These are phyloP conservation scores for Chaetoderma sp. DNA, from an alignment of 2,888 invertebrate species.

Conservation along the genomic window DNA sequence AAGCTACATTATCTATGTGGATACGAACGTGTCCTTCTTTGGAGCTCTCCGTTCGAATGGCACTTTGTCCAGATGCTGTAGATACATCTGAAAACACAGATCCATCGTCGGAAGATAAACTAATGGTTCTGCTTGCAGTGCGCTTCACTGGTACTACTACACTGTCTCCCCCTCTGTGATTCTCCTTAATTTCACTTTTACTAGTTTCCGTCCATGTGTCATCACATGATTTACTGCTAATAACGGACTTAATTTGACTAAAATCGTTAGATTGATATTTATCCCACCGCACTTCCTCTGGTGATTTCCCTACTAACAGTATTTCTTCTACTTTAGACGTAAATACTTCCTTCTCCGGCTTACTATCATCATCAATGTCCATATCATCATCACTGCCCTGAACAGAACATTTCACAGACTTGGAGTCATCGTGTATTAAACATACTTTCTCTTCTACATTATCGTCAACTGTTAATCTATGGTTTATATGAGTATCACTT, in stretches of 20 bases:
- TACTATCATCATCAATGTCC: conserved; percentile 17
- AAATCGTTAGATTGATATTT: not conserved
- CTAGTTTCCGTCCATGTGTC: not conserved
- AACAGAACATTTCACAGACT: too few relatives aligned
- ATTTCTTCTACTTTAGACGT: conserved; percentile 2
- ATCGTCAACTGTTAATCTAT: not conserved
- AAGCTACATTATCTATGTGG: conserved; percentile 46
- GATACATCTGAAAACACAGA: not conserved
- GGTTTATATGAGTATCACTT: not conserved
- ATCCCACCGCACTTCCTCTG: not conserved
- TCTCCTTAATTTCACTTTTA: not conserved
- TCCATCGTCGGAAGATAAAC: not conserved
- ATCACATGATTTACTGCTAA: not conserved
- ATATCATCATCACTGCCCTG: conserved; percentile 7
- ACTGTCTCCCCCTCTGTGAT: too few relatives aligned
- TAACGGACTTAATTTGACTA: not conserved
- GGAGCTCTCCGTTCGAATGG: not conserved
- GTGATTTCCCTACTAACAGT: too few relatives aligned
- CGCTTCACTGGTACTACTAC: too few relatives aligned
- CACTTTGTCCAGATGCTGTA: not conserved
- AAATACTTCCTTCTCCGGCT: conserved; percentile 30
- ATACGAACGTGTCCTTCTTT: conserved; percentile 35
- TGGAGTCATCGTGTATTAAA: too few relatives aligned
- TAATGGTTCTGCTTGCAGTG: too few relatives aligned
- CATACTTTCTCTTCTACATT: not conserved